Conservation (phyloP, 2,113 vertebrate species). For the Orthonyx spaldingii region DNA sequence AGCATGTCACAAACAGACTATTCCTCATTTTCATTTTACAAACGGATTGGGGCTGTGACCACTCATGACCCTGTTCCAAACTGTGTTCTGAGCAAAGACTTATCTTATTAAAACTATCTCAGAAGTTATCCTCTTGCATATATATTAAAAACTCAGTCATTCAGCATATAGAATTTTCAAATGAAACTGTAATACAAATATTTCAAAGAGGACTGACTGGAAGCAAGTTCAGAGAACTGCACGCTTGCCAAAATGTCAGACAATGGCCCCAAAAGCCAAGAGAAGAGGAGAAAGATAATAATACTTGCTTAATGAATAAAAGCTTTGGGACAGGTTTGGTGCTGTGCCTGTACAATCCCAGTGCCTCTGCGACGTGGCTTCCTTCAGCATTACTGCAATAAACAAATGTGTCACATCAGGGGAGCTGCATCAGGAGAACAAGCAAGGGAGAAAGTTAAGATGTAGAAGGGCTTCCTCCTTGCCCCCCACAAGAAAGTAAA, state of each 20-base stretch:
- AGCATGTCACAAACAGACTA: background rate
- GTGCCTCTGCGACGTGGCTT: background rate
- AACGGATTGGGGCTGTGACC: background rate
- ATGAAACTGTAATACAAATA: background rate
- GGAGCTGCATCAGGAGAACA: background rate
- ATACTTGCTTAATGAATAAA: background rate
- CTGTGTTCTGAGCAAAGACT: background rate
- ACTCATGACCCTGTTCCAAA: background rate
- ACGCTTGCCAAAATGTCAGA: background rate
- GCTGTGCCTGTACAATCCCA: background rate
- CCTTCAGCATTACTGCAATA: background rate
- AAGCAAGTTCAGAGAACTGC: background rate
- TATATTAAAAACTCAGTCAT: background rate
- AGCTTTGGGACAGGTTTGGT: background rate
- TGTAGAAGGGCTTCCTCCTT: background rate
- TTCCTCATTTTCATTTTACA: constrained; percentile 2
- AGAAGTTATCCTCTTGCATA: background rate
- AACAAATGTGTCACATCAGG: background rate
- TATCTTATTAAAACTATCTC: background rate
- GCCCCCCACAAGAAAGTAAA: rapidly evolving
- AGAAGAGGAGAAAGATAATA: background rate
- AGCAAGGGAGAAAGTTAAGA: background rate
- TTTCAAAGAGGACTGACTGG: background rate
- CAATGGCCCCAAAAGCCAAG: background rate
- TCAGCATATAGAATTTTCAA: background rate